Evolutionary conservation across 2,113 vertebrate genomes (phyloP).

Genomic region (Macrotus californicus): DNA sequence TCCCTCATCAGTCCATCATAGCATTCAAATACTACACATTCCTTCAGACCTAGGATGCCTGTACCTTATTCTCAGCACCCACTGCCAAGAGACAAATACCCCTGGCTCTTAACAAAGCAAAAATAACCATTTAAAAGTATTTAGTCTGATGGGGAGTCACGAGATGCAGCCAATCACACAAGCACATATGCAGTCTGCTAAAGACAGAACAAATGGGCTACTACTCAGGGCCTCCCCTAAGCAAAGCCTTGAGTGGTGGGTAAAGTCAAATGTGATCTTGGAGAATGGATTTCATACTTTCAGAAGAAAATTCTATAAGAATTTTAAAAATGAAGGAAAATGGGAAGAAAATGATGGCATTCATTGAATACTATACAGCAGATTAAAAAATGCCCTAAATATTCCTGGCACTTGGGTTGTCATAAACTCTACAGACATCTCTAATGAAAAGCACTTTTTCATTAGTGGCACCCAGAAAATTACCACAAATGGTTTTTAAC

Average conservation of each 20-base stretch:
- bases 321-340: constrained; percentile 2
- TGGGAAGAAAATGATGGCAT: not conserved
- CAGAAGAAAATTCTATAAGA: not conserved
- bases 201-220: not conserved
- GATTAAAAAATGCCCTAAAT: not conserved
- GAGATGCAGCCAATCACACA: not conserved
- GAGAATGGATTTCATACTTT: not conserved
- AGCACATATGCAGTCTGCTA: not conserved
- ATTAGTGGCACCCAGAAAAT: not conserved
- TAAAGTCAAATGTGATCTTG: not conserved
- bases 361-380: not conserved
- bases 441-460: not conserved
- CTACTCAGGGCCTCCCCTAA: not conserved
- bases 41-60: not conserved
- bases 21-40: not conserved
- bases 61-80: not conserved
- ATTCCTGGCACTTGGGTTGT: not conserved
- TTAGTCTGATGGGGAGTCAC: not conserved
- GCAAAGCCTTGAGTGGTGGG: not conserved
- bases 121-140: not conserved
- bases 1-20: not conserved
- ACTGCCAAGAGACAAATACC: not conserved
- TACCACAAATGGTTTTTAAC: not conserved
- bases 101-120: not conserved
- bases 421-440: not conserved